Evolutionary conservation across 2,113 vertebrate species (phyloP), one percentile per base, ranked within the genome.

Genomic region (Promerops cafer): DNA sequence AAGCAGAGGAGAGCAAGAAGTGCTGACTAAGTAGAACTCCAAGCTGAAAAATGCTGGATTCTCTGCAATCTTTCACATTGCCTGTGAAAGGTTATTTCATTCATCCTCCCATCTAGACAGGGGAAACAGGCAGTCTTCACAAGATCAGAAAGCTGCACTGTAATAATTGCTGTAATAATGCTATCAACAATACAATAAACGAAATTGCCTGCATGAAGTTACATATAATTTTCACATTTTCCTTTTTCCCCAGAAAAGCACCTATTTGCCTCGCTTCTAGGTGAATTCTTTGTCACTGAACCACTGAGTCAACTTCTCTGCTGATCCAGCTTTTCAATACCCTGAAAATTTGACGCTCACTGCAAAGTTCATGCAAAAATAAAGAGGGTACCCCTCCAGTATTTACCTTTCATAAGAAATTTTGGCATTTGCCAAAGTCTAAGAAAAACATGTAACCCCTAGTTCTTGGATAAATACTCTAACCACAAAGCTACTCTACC

Each of bases 351-450:
- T 21, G 14, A 65, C 37, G 47, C 7, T 64, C 11, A 49, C n/a
- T 49, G 56, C 30, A 57, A 90, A 53, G 16, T 21, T 70, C 4
- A 3, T 26, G 26, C 13, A 57, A 53, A 79, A 75, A 19, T 2
- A 1, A 74, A 61, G 40, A 47, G 16, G 10, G 42, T 33, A 70
- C 1, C 3, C 6, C 9, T 26, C 7, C n/a, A 39, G 0, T 21
- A 79, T 27, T 68, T n/a, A 66, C 6, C 9, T 59, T 61, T n/a
- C 16, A 31, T 27, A 6, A 16, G 39, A 60, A 50, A 18, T 33
- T 70, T 31, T 50, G 63, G 13, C 23, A 66, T 11, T 21, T 42
- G 27, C 50, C 12, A 6, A 78, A 88, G 79, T 9, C 8, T 28
- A 92, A 78, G 49, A 89, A 5, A 20, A 72, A 78, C 10, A 70